Evolutionary conservation across 2,888 invertebrate genomes (phyloP).

Genomic region (Eulithis testata): DNA sequence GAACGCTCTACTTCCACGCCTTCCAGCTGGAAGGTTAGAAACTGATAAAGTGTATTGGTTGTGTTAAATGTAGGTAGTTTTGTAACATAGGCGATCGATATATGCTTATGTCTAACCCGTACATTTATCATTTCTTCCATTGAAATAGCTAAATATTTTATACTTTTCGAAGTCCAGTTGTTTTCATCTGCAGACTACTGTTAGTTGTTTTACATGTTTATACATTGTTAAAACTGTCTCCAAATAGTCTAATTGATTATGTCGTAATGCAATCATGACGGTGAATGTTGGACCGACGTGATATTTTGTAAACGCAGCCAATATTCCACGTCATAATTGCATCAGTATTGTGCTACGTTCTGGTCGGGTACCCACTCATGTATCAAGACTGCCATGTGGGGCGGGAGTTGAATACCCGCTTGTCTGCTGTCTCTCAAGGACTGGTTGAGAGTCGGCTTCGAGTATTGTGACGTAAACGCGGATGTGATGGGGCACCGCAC

Average conservation of each 20-base stretch:
- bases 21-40: constrained; percentile 12
- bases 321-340: constrained; percentile 20
- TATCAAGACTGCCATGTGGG: constrained; percentile 37
- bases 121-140: constrained; percentile 32
- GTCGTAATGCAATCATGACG: constrained; percentile 14
- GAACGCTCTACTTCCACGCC: constrained; percentile 20
- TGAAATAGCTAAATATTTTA: constrained; percentile 25
- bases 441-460: constrained; percentile 16
- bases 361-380: constrained; percentile 35
- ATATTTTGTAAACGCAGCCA: constrained; percentile 22
- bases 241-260: constrained; percentile 28
- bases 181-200: constrained; percentile 29
- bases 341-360: constrained; percentile 29
- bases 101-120: constrained; percentile 23
- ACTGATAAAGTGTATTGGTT: constrained; percentile 29
- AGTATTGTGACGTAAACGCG: constrained; percentile 7
- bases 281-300: constrained; percentile 20
- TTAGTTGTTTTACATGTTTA: constrained; percentile 33
- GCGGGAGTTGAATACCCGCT: constrained; percentile 24
- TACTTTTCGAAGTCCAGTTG: constrained; percentile 24
- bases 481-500: constrained; percentile 16
- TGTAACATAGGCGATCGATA: constrained; percentile 19
- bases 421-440: constrained; percentile 4
- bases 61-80: constrained; percentile 29
- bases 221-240: constrained; percentile 31